phyloP scores from a whole-genome alignment of 2,888 invertebrate genomes.

The Trachelus tabidus region DNA sequence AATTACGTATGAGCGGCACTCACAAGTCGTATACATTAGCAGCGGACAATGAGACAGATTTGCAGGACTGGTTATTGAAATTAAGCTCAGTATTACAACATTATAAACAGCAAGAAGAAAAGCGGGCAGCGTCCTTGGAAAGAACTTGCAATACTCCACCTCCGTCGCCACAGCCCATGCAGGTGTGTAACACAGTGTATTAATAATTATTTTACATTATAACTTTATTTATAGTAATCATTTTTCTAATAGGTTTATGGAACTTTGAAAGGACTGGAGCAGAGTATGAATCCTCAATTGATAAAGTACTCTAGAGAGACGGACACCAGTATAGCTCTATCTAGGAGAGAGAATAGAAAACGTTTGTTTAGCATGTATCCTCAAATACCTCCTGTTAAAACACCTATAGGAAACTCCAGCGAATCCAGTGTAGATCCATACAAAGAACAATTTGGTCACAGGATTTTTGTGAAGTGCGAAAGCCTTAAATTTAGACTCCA shows the following conservation, averaged over 20 bases:
- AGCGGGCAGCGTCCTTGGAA: conserved; percentile 76
- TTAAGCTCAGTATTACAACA: conserved; percentile 86
- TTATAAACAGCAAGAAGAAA: conserved; percentile 83
- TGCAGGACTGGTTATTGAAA: conserved; percentile 85
- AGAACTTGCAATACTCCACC: conserved; percentile 71
- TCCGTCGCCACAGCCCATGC: conserved; percentile 72
- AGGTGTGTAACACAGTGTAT: conserved; percentile 41
- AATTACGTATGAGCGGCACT: conserved; percentile 86
- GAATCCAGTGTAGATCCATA: conserved; percentile 79
- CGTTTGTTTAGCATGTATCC: conserved; percentile 82
- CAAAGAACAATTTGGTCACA: conserved; percentile 88
- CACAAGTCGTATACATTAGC: conserved; percentile 89
- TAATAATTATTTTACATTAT: neutral
- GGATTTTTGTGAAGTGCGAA: conserved; percentile 86
- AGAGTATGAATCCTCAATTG: conserved; percentile 92
- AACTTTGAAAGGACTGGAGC: conserved; percentile 87
- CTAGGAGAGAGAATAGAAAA: conserved; percentile 82
- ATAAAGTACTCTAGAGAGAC: conserved; percentile 92
- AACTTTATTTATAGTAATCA: neutral
- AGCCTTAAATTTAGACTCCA: conserved; percentile 87
- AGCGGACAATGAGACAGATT: conserved; percentile 86
- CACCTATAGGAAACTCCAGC: conserved; percentile 50
- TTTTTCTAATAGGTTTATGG: conserved; percentile 71
- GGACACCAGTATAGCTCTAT: conserved; percentile 84
- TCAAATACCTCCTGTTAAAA: conserved; percentile 67